Conservation (phyloP, 2,113 vertebrate genomes). For the Bungarus multicinctus region DNA sequence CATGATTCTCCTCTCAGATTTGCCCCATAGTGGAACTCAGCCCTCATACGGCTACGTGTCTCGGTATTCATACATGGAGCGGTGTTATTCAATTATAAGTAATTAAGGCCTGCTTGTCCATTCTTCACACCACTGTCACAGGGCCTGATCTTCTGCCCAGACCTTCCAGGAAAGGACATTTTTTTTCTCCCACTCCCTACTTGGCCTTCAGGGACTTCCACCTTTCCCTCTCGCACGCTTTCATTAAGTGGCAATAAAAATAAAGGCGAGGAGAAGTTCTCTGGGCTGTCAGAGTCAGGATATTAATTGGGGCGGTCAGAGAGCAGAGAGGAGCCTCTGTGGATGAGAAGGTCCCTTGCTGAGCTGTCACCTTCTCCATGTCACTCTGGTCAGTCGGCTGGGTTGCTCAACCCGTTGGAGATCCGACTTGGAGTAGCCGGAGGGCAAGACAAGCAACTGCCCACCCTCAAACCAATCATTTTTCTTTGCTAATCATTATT, state of each 20-base stretch:
- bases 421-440: background rate
- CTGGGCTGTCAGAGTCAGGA: slow-evolving; percentile 54
- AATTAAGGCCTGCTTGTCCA: background rate
- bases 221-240: slow-evolving; percentile 61
- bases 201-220: slow-evolving; percentile 34
- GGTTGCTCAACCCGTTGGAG: background rate
- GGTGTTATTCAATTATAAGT: background rate
- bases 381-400: slow-evolving; percentile 30
- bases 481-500: background rate
- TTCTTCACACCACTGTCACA: background rate
- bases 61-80: background rate
- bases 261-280: slow-evolving; percentile 57
- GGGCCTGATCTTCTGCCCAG: background rate
- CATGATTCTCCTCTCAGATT: background rate
- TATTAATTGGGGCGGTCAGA: slow-evolving; percentile 66
- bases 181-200: background rate
- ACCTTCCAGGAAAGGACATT: background rate
- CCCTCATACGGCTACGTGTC: background rate
- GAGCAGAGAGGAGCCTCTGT: slow-evolving; percentile 50
- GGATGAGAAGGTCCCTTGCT: slow-evolving; percentile 29
- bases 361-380: slow-evolving; percentile 46
- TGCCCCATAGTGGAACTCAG: too few species aligned
- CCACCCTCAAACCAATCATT: background rate
- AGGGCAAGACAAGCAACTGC: slow-evolving; percentile 24
- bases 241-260: slow-evolving; percentile 65